Percentiles rank a stretch among this genome's conserved stretches.
Conservation (phyloP, 1,140 invertebrate genomes). For the Coelopa frigida region DNA sequence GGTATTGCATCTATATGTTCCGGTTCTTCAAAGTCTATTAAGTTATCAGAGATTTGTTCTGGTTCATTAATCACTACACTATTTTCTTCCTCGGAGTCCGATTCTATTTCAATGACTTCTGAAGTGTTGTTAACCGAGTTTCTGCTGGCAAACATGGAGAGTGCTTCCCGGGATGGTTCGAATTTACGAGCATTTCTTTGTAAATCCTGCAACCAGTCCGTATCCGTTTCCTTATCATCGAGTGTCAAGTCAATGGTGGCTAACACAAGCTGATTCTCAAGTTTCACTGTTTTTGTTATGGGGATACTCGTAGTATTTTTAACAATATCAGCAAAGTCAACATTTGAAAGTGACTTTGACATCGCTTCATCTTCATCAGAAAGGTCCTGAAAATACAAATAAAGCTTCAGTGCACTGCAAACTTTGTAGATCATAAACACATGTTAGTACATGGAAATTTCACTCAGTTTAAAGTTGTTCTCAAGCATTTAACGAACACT, state of each 20-base stretch:
- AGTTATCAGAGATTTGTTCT: too few species aligned
- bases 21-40: too few species aligned
- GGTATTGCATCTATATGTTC: too few species aligned
- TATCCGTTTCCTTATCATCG: not conserved
- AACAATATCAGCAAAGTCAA: not conserved
- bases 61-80: not conserved
- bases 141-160: not conserved
- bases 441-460: not conserved
- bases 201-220: not conserved
- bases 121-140: not conserved
- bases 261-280: not conserved
- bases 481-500: slow-evolving; percentile 3
- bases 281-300: not conserved
- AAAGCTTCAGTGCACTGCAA: too few species aligned
- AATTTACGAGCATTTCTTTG: not conserved
- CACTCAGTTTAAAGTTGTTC: not conserved
- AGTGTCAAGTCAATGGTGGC: slow-evolving; percentile 1
- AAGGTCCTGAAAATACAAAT: not conserved
- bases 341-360: not conserved
- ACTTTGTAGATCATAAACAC: not conserved
- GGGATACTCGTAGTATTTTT: not conserved
- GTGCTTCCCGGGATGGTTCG: slow-evolving; percentile 2
- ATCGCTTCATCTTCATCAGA: slow-evolving; percentile 7
- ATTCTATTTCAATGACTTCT: slow-evolving; percentile 1
- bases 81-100: slow-evolving; percentile 2